Conservation (phyloP, 2,797 vertebrate genomes). For the Cuculus canorus region DNA sequence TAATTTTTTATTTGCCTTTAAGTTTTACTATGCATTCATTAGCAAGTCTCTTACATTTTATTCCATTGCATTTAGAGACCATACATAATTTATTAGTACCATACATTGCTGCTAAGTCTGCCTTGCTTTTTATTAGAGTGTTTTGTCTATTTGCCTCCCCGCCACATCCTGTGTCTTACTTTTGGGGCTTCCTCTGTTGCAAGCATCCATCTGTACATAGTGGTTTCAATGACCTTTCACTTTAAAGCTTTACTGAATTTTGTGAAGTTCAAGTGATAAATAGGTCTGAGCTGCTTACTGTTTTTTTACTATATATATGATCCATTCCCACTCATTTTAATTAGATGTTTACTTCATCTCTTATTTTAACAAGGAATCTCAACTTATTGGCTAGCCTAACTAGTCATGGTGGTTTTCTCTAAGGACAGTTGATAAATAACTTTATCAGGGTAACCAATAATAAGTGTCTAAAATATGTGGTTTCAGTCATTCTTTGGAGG, state of each 20-base stretch:
- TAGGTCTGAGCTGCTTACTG: conserved; percentile 11
- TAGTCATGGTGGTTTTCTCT: background rate
- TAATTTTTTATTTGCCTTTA: background rate
- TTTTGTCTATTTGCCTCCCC: background rate
- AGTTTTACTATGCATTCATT: background rate
- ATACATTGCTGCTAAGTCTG: background rate
- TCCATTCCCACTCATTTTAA: background rate
- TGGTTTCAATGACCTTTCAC: background rate
- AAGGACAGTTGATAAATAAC: background rate
- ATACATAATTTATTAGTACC: background rate
- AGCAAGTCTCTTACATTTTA: background rate
- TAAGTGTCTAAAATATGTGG: background rate
- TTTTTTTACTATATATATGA: background rate
- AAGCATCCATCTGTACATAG: background rate
- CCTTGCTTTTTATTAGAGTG: background rate
- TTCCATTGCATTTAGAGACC: background rate
- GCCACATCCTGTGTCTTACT: background rate
- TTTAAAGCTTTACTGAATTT: conserved; percentile 42
- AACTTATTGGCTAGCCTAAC: background rate
- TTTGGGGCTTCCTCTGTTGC: background rate
- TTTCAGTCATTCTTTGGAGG: background rate
- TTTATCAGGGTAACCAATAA: background rate
- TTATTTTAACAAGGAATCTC: background rate
- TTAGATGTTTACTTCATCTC: background rate
- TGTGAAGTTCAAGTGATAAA: conserved; percentile 31